phyloP scores from a whole-genome alignment of 2,888 invertebrate genomes.

The Leucophenga maculata region DNA sequence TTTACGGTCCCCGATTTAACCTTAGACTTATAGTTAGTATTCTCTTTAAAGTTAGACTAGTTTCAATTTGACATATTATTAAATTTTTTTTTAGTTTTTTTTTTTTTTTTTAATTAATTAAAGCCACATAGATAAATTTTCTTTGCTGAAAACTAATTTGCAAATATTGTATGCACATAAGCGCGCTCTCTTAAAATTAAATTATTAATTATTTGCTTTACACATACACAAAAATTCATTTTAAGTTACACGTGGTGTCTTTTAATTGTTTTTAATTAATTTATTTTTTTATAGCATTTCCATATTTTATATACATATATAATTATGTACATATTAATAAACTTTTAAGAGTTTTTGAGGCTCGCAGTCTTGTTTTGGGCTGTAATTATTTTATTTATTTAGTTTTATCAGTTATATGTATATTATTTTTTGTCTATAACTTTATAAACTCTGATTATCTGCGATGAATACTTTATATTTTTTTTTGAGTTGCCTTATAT shows the following conservation, averaged over 20 bases:
- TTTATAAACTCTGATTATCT: slow-evolving; percentile 49
- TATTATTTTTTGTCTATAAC: slow-evolving; percentile 48
- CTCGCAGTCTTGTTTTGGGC: slow-evolving; percentile 65
- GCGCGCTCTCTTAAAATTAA: slow-evolving; percentile 14
- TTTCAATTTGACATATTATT: slow-evolving; percentile 31
- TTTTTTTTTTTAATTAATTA: slow-evolving; percentile 39
- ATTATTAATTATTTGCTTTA: neutral
- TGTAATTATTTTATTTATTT: slow-evolving; percentile 47
- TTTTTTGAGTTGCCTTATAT: slow-evolving; percentile 55
- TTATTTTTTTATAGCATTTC: slow-evolving; percentile 28
- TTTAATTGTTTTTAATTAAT: slow-evolving; percentile 24
- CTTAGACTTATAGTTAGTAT: slow-evolving; percentile 50
- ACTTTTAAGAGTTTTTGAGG: slow-evolving; percentile 59
- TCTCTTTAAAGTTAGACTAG: slow-evolving; percentile 36
- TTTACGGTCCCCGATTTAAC: too few relatives aligned
- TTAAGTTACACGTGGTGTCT: slow-evolving; percentile 34
- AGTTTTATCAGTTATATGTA: slow-evolving; percentile 24
- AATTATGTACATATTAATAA: slow-evolving; percentile 44
- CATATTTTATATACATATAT: slow-evolving; percentile 32
- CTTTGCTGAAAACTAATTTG: slow-evolving; percentile 32
- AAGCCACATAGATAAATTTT: slow-evolving; percentile 61
- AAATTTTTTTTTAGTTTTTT: slow-evolving; percentile 26
- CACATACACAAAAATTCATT: slow-evolving; percentile 5
- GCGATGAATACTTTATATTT: slow-evolving; percentile 35
- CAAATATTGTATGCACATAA: slow-evolving; percentile 28